Conservation (phyloP, 2,888 invertebrate genomes). For the Lasioglossum calceatum region DNA sequence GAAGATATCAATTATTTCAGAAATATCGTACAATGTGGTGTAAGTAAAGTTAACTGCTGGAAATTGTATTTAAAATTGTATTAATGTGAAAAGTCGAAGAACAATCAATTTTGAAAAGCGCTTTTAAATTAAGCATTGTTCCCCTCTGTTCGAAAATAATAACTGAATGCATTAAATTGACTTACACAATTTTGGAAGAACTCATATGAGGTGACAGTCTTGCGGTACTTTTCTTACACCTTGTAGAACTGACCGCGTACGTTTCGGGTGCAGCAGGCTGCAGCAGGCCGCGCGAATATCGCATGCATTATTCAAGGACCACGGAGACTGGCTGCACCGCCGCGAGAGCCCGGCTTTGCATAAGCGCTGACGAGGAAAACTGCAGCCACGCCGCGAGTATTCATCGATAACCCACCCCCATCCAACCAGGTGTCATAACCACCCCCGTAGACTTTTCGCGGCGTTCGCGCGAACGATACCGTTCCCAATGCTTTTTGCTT, state of each 20-base stretch:
- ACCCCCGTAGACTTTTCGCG: conserved; percentile 17
- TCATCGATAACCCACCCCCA: conserved; percentile 58
- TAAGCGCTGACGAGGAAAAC: conserved; percentile 76
- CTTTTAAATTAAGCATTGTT: too few relatives aligned
- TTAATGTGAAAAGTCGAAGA: too few relatives aligned
- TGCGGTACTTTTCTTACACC: neutral
- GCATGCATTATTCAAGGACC: conserved; percentile 81
- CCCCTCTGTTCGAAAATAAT: neutral
- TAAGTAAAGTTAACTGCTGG: too few relatives aligned
- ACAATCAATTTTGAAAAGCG: too few relatives aligned
- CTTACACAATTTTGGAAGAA: neutral
- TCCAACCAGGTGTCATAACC: conserved; percentile 61
- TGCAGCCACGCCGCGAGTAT: conserved; percentile 48
- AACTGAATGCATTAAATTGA: neutral
- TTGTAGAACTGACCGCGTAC: neutral
- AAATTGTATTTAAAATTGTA: too few relatives aligned
- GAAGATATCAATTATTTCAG: neutral
- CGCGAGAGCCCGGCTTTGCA: conserved; percentile 72
- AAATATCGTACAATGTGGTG: too few relatives aligned
- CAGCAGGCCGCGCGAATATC: conserved; percentile 71
- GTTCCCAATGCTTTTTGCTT: neutral
- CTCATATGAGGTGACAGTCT: neutral
- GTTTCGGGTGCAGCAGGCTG: neutral
- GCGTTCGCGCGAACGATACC: conserved; percentile 9
- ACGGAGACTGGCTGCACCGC: conserved; percentile 66